Conservation (phyloP, 2,113 vertebrate species). For the Bothrops jararaca region DNA sequence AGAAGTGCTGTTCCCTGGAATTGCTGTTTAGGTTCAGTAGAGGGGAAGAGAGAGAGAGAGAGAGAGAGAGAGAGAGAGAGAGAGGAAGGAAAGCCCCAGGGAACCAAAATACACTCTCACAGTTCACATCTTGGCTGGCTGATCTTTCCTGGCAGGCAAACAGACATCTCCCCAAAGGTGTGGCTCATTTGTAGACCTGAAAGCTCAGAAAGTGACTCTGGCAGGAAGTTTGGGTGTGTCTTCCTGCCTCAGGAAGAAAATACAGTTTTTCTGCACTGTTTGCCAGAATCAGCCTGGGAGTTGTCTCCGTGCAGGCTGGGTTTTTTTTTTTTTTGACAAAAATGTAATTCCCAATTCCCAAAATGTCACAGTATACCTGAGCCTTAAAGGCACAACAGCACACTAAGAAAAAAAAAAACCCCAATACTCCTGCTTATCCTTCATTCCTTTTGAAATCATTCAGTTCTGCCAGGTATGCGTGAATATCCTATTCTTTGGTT, state of each 20-base stretch:
- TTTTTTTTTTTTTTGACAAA: background rate
- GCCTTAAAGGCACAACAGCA: background rate
- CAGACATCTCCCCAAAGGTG: slow-evolving; percentile 12
- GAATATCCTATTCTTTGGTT: background rate
- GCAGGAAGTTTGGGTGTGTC: slow-evolving; percentile 33
- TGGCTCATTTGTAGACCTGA: slow-evolving; percentile 23
- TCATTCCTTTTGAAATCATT: background rate
- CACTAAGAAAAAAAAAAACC: background rate
- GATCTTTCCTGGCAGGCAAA: slow-evolving; percentile 18
- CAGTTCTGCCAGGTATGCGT: background rate
- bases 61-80: background rate
- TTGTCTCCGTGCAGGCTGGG: background rate
- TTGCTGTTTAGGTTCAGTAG: background rate
- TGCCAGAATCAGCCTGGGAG: slow-evolving; percentile 32
- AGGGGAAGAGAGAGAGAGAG: background rate
- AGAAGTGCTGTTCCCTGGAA: background rate
- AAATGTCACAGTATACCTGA: slow-evolving; percentile 32
- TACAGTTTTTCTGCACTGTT: slow-evolving; percentile 4
- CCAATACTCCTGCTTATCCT: background rate
- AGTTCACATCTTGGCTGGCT: slow-evolving; percentile 15
- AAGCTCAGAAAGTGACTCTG: slow-evolving; percentile 28
- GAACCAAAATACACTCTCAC: background rate
- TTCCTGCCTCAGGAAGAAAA: slow-evolving; percentile 26
- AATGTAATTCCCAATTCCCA: slow-evolving; percentile 22
- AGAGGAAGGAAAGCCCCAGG: background rate